Base-by-base conservation (phyloP, 2,888 invertebrate species). In the Rhorus exstirpatorius region DNA sequence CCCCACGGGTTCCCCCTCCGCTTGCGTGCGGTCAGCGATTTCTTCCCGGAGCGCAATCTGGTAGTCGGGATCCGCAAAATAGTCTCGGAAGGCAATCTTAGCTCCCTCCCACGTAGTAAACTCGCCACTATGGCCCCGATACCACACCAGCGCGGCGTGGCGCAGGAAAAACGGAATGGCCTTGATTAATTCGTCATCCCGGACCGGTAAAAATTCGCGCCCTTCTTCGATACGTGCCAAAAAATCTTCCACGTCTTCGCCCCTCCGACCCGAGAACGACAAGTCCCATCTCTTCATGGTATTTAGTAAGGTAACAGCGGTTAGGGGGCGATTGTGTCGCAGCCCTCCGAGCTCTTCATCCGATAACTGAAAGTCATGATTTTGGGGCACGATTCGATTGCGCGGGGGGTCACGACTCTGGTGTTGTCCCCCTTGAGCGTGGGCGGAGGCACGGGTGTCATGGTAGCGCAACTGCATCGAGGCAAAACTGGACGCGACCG, bases 161-260 rank as follows among this genome's bases (percentile, higher is more conserved):
- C 49, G 21, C 1, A 65, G 24, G 35, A 41, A 65, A 3, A 72
- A 79, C 6, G 79, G 51, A 14, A 79, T 26, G 4, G 72, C 72
- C 1, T 24, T n/a, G 2, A 79, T 4, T 1, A 79, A 8, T 0
- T 61, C 44, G 0, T 3, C 0, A 1, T 79, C 63, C 0, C 53
- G 55, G 1, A 70, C 21, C 0, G 44, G 26, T 0, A 79, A n/a
- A 3, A 79, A 71, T 0, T 44, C 19, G 0, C 70, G 41, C 0
- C 78, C 78, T n/a, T 79, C 65, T 7, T 79, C 71, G 21, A 79
- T 24, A 0, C 58, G 55, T 1, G 53, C 8, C 10, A 79, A n/a
- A 21, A 79, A 67, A 0, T 65, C 55, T 12, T 79, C 72, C 0
- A 79, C 60, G 8, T 74, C 79, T 10, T 74, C 65, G 3, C 24